Percentiles rank a stretch among this genome's conserved stretches.
Evolutionary conservation across 2,888 invertebrate genomes (phyloP).

Genomic region (Andrena minutula): DNA sequence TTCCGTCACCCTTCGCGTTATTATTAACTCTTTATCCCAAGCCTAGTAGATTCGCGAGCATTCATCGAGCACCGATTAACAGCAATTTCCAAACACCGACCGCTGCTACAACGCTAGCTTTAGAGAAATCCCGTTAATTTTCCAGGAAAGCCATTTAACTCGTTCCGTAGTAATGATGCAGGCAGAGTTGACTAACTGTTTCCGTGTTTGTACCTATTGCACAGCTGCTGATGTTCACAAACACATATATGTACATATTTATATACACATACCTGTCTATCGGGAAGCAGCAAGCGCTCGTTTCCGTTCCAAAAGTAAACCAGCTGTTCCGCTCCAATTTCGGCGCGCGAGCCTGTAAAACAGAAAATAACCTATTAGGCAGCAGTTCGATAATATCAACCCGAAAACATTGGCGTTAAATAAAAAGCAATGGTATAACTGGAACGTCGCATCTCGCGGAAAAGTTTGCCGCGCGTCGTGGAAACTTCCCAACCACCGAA

Average conservation of each 20-base stretch:
- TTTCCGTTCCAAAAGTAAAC: conserved; percentile 22
- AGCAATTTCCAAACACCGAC: not conserved
- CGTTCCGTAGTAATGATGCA: conserved; percentile 16
- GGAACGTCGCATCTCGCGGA: not conserved
- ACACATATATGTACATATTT: conserved; percentile 7
- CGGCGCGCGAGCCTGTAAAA: not conserved
- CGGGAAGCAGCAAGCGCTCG: not conserved
- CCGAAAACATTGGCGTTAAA: not conserved
- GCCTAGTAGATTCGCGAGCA: not conserved
- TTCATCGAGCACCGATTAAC: conserved; percentile 6
- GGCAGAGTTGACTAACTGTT: conserved; percentile 29
- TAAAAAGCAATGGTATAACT: not conserved
- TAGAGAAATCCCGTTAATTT: conserved; percentile 4
- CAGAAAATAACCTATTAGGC: not conserved
- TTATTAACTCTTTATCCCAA: not conserved
- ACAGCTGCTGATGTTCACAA: conserved; percentile 30
- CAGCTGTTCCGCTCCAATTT: conserved; percentile 17
- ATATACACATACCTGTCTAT: conserved; percentile 21
- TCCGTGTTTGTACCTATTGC: conserved; percentile 2
- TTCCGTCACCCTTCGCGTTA: not conserved
- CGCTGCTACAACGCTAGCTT: not conserved
- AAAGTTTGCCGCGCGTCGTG: not conserved
- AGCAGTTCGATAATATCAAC: not conserved
- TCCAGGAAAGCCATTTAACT: conserved; percentile 8
- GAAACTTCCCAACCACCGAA: not conserved